These are phyloP conservation scores for Lysandra bellargus DNA, from an alignment of 2,888 invertebrate species.

Conservation along the genomic window DNA sequence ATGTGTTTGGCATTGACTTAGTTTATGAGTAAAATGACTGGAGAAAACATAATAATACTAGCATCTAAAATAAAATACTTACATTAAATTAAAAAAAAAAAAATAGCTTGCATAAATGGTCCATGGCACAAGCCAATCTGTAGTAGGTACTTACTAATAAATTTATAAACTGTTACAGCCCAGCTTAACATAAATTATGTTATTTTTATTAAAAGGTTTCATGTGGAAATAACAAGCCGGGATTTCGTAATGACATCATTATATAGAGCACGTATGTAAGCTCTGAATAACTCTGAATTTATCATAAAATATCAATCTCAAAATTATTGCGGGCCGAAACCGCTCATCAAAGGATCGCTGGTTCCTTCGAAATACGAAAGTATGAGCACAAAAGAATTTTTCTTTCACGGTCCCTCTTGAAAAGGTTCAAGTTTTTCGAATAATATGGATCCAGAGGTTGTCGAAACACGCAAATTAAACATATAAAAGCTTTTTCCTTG, in stretches of 20 bases:
- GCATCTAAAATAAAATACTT: no score
- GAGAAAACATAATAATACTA: no score
- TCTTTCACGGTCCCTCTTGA: constrained; percentile 41
- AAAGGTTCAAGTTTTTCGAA: constrained; percentile 45
- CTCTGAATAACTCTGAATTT: constrained; percentile 23
- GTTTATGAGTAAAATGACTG: no score
- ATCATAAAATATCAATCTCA: constrained; percentile 41
- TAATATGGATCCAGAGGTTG: constrained; percentile 36
- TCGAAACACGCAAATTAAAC: constrained; percentile 26
- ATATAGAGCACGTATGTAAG: constrained; percentile 22
- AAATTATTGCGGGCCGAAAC: constrained; percentile 44
- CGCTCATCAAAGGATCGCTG: constrained; percentile 43
- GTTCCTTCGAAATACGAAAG: constrained; percentile 42
- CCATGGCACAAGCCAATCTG: no score
- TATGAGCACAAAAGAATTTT: constrained; percentile 45
- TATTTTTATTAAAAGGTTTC: not conserved
- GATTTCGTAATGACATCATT: constrained; percentile 19
- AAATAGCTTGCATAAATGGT: no score
- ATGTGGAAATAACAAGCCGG: constrained; percentile 7
- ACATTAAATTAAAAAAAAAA: no score
- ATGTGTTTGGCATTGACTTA: no score
- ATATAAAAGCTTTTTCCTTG: constrained; percentile 34
- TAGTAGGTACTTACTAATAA: no score
- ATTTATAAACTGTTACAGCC: no score
- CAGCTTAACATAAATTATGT: no score